Evolutionary conservation across 1,140 invertebrate species (phyloP).

Genomic region (Mizuhopecten yessoensis): DNA sequence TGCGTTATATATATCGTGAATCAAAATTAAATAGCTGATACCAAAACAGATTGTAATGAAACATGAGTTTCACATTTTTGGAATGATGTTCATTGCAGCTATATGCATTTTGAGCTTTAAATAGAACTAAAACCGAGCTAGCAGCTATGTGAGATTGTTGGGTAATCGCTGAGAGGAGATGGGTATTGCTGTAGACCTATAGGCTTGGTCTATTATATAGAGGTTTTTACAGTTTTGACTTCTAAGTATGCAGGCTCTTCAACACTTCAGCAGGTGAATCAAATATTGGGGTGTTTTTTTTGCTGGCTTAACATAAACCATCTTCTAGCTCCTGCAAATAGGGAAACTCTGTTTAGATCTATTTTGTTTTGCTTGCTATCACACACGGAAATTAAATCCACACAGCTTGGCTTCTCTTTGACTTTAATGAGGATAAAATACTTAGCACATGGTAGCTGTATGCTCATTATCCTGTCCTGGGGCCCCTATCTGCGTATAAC

Average conservation of each 20-base stretch:
- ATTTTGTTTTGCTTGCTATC: neutral
- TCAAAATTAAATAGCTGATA: constrained; percentile 8
- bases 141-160: neutral
- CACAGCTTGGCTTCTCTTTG: constrained; percentile 1
- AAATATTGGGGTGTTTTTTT: constrained; percentile 18
- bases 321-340: neutral
- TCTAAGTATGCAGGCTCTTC: neutral
- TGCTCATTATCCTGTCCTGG: neutral
- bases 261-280: neutral
- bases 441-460: neutral
- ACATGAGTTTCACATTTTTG: constrained; percentile 5
- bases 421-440: constrained; percentile 40
- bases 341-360: neutral
- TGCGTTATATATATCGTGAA: neutral
- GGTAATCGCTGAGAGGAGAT: neutral
- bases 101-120: neutral
- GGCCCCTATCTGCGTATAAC: neutral
- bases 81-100: neutral
- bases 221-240: neutral
- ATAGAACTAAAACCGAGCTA: neutral
- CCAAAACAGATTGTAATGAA: neutral
- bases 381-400: neutral
- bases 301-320: neutral
- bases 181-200: neutral
- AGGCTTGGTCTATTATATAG: neutral